These are phyloP conservation scores for Rhingia campestris DNA, from an alignment of 2,888 invertebrate species.

Conservation along the genomic window DNA sequence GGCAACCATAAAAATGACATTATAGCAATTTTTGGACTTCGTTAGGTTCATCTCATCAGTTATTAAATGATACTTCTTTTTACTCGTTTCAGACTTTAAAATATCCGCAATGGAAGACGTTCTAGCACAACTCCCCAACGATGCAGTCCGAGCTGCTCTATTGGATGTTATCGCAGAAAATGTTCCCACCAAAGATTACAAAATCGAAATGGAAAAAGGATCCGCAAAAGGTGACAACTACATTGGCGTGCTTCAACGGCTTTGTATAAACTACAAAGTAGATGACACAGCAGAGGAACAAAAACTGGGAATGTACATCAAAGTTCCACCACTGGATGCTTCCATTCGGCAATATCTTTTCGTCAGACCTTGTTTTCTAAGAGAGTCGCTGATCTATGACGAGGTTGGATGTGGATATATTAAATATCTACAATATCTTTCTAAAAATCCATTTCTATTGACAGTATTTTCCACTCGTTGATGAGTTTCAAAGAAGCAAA, in stretches of 20 bases:
- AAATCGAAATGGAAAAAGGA: slow-evolving; percentile 75
- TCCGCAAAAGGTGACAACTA: slow-evolving; percentile 80
- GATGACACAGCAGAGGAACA: not conserved
- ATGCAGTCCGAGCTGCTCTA: slow-evolving; percentile 75
- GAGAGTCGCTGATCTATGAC: slow-evolving; percentile 79
- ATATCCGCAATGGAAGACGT: slow-evolving; percentile 39
- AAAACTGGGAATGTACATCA: slow-evolving; percentile 76
- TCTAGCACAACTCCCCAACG: slow-evolving; percentile 75
- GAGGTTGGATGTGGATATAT: slow-evolving; percentile 65
- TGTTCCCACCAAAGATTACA: slow-evolving; percentile 69
- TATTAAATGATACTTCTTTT: too few species aligned
- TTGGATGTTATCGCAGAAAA: slow-evolving; percentile 75
- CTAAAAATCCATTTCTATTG: not conserved
- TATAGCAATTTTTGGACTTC: too few species aligned
- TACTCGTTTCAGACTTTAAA: not conserved
- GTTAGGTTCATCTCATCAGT: too few species aligned
- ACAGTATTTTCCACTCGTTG: slow-evolving; percentile 2
- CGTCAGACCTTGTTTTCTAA: slow-evolving; percentile 78
- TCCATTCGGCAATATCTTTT: slow-evolving; percentile 79
- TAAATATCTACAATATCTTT: not conserved
- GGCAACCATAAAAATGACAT: too few species aligned
- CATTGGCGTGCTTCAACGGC: slow-evolving; percentile 79
- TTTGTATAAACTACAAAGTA: slow-evolving; percentile 56
- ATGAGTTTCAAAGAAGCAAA: slow-evolving; percentile 77
- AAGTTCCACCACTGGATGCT: slow-evolving; percentile 79